Evolutionary conservation across 2,113 vertebrate genomes (phyloP), one percentile per base, ranked within the genome.

Genomic region (Sinosuthora webbiana): DNA sequence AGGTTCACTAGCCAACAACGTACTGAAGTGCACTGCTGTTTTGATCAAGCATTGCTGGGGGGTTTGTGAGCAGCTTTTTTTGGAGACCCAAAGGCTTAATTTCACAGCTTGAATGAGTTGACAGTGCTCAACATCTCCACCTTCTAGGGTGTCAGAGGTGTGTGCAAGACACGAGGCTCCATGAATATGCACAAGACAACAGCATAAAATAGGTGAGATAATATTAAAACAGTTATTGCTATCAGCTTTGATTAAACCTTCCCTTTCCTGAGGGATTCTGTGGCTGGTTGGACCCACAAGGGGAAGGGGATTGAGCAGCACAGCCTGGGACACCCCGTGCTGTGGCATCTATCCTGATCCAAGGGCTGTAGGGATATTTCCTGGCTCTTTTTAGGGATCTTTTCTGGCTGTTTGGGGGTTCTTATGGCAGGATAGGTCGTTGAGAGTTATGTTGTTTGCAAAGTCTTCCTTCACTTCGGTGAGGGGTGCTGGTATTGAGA

Each of bases 231-330:
- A n/a, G 6, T 47, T 55, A 13, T 4, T 74, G 18, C 28, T 55
- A 0, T 82, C 24, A 59, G 23, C 25, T 31, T 47, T 73, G 47
- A 20, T 57, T 69, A 78, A 90, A 71, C 12, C 22, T 67, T 77
- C 30, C 18, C 28, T 19, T 60, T 45, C 47, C 16, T 2, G 13
- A 13, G 39, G 25, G 41, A 7, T 52, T 94, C 22, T 59, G 37
- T 0, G 1, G 23, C 35, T 76, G 41, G 11, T 53, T 73, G 49
- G 57, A 79, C 17, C 62, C 10, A 8, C 0, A 0, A 2, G 28
- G 37, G 41, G 49, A 57, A 76, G 11, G 24, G 31, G 35, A 60
- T 45, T 0, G 8, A 59, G 37, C 19, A 31, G 45, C 37, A 42
- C 57, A 69, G 31, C 67, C 39, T 52, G 13, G 49, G 20, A 27